Base-by-base conservation (phyloP, 1,140 invertebrate species). In the Centruroides vittatus region DNA sequence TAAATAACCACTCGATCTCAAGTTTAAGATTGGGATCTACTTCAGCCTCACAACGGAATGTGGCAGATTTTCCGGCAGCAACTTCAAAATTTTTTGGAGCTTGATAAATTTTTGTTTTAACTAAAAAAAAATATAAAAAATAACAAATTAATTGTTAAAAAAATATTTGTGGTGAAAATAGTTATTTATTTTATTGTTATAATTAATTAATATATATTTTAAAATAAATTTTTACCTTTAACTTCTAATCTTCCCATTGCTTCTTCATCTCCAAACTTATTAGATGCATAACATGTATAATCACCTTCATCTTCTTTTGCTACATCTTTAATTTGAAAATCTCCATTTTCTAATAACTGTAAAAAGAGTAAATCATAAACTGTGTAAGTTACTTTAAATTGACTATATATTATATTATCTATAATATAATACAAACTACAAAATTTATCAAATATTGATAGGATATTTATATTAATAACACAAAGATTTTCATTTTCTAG, bases 11-110 rank as follows among this genome's bases (percentile, higher is more conserved):
- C 41, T 89, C 78, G 69, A 98, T 95, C 59, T 79, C 78, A 47
- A 97, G 72, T 5, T 81, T 73, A 2, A 97, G 74, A 4, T 82
- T 86, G 13, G 85, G 79, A 73, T 97, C 93, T 0, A 86, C 78
- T 51, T 89, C 83, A 7, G 93, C 92, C 72, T 92, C 91, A 77
- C 93, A 98, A 35, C 90, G 81, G 77, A 97, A 95, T 0, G 91
- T 95, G 0, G 93, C 92, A 12, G 84, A 83, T 35, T 84, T 79
- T n/a, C 86, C 87, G 23, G 90, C 93, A 5, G 86, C 80, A 2
- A 96, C 88, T 75, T 93, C 89, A 73, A 95, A 92, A 73, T 91
- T 83, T 69, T 90, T 84, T 0, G 93, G 93, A 68, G 79, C 80
- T 70, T 91, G 84, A 0, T 84, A 89, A 53, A 95, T 94, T 47